Conservation (phyloP, 2,113 vertebrate species). For the Ailuropoda melanoleuca region DNA sequence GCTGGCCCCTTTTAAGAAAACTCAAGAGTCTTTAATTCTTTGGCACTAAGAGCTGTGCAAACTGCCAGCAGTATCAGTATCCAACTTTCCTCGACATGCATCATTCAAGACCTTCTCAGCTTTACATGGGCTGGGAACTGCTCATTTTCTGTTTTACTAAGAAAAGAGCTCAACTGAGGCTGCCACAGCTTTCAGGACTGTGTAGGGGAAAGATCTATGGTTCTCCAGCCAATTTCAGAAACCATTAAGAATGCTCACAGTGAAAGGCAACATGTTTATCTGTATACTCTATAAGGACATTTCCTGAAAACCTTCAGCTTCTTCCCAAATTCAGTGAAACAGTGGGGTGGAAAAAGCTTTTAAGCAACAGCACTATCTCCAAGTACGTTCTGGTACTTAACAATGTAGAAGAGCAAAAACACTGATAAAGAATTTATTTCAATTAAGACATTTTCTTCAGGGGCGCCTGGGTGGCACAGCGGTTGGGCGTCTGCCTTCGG, state of each 20-base stretch:
- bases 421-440: neutral
- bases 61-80: slow-evolving; percentile 78
- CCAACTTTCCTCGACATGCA: slow-evolving; percentile 82
- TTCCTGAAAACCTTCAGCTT: neutral
- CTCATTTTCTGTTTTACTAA: slow-evolving; percentile 70
- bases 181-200: neutral
- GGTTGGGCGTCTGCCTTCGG: no score
- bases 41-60: slow-evolving; percentile 69
- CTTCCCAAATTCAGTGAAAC: neutral
- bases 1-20: slow-evolving; percentile 62
- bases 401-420: slow-evolving; percentile 7
- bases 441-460: neutral
- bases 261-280: neutral
- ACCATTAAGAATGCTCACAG: neutral
- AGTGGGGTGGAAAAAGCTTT: neutral
- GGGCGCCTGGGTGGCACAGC: no score
- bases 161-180: slow-evolving; percentile 54
- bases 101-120: slow-evolving; percentile 83
- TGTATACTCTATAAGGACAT: neutral
- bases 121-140: slow-evolving; percentile 64
- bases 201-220: neutral
- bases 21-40: slow-evolving; percentile 57
- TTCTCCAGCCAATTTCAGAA: neutral
- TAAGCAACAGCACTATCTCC: neutral
- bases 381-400: neutral